phyloP scores from a whole-genome alignment of 2,113 vertebrate genomes.

The Pseudolaguvia tuberculata region DNA sequence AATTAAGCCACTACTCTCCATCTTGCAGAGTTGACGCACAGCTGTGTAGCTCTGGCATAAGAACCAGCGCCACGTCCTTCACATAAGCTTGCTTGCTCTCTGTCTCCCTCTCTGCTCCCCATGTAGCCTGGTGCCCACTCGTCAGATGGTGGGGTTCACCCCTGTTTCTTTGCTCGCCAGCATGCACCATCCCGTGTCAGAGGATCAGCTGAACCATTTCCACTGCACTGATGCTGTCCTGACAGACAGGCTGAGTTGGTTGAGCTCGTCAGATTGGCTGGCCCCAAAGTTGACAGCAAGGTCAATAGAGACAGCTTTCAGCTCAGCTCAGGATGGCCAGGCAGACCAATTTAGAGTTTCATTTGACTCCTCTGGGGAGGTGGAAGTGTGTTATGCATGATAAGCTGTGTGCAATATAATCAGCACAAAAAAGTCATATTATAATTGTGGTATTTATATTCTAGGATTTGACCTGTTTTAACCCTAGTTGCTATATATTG shows the following conservation, averaged over 20 bases:
- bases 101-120: slow-evolving; percentile 32
- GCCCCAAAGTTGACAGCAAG: slow-evolving; percentile 64
- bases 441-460: too few species aligned
- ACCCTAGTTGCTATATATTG: neutral
- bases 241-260: slow-evolving; percentile 68
- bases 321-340: slow-evolving; percentile 41
- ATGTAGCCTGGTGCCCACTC: slow-evolving; percentile 60
- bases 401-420: slow-evolving; percentile 13
- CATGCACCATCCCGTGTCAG: slow-evolving; percentile 63
- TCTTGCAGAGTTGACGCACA: slow-evolving; percentile 59
- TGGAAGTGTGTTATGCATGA: slow-evolving; percentile 38
- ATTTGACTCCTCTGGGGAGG: slow-evolving; percentile 33
- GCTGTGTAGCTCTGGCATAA: slow-evolving; percentile 59
- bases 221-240: slow-evolving; percentile 68
- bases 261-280: slow-evolving; percentile 59
- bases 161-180: slow-evolving; percentile 64
- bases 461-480: neutral
- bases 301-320: slow-evolving; percentile 59
- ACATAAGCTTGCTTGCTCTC: slow-evolving; percentile 45
- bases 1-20: slow-evolving; percentile 52
- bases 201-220: slow-evolving; percentile 72
- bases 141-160: slow-evolving; percentile 69
- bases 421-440: neutral
- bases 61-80: slow-evolving; percentile 61
- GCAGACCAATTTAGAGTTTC: slow-evolving; percentile 35